phyloP scores from a whole-genome alignment of 2,113 vertebrate species.

The Aphyosemion australe region DNA sequence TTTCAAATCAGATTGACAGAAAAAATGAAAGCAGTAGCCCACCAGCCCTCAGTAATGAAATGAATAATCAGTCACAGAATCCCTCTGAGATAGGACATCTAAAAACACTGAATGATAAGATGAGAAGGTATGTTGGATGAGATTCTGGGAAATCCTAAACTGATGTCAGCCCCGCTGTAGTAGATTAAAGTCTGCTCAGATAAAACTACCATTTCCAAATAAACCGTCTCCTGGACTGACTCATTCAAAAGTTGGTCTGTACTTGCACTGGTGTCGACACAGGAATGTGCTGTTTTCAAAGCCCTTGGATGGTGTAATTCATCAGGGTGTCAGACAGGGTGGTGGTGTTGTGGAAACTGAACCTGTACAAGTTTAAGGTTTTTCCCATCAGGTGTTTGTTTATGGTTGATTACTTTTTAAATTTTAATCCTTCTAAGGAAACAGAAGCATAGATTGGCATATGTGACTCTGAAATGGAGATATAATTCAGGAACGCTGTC shows the following conservation, averaged over 20 bases:
- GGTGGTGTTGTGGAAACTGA: conserved; percentile 17
- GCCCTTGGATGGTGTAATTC: not conserved
- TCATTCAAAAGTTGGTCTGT: not conserved
- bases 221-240: conserved; percentile 17
- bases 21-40: not conserved
- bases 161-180: not conserved
- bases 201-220: conserved; percentile 20
- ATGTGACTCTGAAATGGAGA: not conserved
- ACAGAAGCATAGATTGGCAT: not conserved
- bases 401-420: not conserved
- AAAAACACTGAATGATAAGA: not conserved
- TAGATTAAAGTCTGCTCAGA: conserved; percentile 33
- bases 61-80: not conserved
- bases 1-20: not conserved
- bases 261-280: conserved; percentile 9
- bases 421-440: conserved; percentile 4
- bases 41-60: not conserved
- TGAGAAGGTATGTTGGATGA: not conserved
- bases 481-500: not conserved
- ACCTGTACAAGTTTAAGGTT: conserved; percentile 4
- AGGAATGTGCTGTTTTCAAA: conserved; percentile 45
- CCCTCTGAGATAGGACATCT: not conserved
- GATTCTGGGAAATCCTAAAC: conserved; percentile 11
- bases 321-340: not conserved
- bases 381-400: not conserved